Conservation (phyloP, 1,140 invertebrate species). For the Plutomurus gul region DNA sequence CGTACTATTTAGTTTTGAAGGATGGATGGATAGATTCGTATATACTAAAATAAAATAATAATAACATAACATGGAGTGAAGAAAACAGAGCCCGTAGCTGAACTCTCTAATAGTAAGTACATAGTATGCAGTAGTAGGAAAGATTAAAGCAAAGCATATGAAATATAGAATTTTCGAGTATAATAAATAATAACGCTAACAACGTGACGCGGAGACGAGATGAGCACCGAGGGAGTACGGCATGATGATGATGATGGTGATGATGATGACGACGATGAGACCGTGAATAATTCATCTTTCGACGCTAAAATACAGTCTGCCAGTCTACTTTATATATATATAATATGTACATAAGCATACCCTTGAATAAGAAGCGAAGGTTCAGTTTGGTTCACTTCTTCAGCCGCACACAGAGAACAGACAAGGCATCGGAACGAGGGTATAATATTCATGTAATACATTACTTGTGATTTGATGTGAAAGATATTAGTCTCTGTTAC, state of each 20-base stretch:
- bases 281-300: constrained; percentile 53
- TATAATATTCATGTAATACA: neutral
- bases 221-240: constrained; percentile 9
- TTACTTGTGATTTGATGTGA: neutral
- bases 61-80: neutral
- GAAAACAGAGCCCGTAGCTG: too few relatives aligned
- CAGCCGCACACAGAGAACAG: too few relatives aligned
- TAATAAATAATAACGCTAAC: constrained; percentile 49
- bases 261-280: constrained; percentile 48
- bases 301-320: constrained; percentile 43
- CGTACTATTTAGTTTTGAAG: constrained; percentile 10
- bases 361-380: neutral
- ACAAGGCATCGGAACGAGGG: neutral
- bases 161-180: neutral
- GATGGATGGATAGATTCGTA: constrained; percentile 6
- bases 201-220: constrained; percentile 42
- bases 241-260: constrained; percentile 22
- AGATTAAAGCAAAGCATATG: neutral
- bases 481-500: neutral
- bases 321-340: neutral
- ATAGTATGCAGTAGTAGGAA: neutral
- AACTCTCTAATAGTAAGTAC: too few relatives aligned
- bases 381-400: neutral
- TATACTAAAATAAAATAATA: neutral
- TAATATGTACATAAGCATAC: too few relatives aligned